phyloP scores from a whole-genome alignment of 2,797 vertebrate genomes.

The Pseudochromis fuscus region DNA sequence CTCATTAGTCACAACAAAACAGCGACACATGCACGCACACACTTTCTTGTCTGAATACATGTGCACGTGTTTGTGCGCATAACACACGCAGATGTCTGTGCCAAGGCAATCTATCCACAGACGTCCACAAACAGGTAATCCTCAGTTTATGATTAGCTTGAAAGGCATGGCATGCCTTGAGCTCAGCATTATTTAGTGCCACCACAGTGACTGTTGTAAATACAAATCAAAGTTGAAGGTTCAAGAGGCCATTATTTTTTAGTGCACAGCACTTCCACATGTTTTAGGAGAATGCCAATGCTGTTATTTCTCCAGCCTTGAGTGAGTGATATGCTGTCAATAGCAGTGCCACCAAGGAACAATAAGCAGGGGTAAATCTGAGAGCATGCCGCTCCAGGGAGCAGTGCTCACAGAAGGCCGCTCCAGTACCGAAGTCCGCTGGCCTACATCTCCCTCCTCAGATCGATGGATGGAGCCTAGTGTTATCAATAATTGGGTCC shows the following conservation, averaged over 20 bases:
- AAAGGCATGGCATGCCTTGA: slow-evolving; percentile 57
- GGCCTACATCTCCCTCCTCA: slow-evolving; percentile 51
- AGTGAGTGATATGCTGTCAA: slow-evolving; percentile 75
- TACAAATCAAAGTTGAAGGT: slow-evolving; percentile 77
- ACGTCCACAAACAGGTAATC: slow-evolving; percentile 56
- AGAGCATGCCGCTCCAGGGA: slow-evolving; percentile 63
- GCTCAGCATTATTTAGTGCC: slow-evolving; percentile 64
- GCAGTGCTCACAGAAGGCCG: slow-evolving; percentile 66
- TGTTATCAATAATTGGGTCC: slow-evolving; percentile 79
- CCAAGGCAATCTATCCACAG: slow-evolving; percentile 23
- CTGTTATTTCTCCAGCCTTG: slow-evolving; percentile 70
- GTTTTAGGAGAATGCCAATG: slow-evolving; percentile 79
- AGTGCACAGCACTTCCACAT: slow-evolving; percentile 71
- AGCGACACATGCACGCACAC: slow-evolving; percentile 58
- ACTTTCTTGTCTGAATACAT: slow-evolving; percentile 22
- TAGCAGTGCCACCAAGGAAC: slow-evolving; percentile 68
- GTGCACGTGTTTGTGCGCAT: background rate
- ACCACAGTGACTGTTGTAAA: slow-evolving; percentile 62
- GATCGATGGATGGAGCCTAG: slow-evolving; percentile 72
- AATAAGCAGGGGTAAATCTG: slow-evolving; percentile 73
- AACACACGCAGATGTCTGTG: slow-evolving; percentile 18
- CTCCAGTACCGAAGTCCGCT: slow-evolving; percentile 51
- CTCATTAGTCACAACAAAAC: slow-evolving; percentile 86
- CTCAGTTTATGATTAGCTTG: slow-evolving; percentile 66
- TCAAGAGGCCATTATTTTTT: slow-evolving; percentile 70